Conservation (phyloP, 2,113 vertebrate genomes). For the Archilochus colubris region DNA sequence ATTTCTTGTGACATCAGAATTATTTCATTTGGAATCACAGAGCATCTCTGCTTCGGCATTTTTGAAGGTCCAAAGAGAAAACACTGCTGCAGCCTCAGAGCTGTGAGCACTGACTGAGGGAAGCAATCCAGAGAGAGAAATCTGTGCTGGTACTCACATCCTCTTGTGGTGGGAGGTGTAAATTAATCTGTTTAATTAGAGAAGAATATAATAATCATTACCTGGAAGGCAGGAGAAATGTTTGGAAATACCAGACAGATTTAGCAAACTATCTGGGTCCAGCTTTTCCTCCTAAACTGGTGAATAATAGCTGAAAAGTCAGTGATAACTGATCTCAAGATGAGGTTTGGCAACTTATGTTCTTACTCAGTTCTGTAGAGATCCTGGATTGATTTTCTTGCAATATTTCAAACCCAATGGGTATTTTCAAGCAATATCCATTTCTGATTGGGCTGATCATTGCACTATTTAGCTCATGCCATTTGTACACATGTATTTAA, state of each 20-base stretch:
- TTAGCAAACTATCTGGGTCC: neutral
- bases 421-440: neutral
- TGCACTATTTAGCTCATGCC: neutral
- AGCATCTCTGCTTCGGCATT: neutral
- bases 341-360: neutral
- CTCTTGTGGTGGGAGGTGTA: neutral
- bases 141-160: neutral
- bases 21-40: slow-evolving; percentile 26
- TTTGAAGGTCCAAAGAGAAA: slow-evolving; percentile 2
- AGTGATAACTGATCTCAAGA: neutral
- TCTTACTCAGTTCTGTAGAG: neutral
- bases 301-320: neutral
- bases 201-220: slow-evolving; percentile 23
- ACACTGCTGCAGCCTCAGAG: neutral
- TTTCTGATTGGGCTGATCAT: slow-evolving; percentile 1
- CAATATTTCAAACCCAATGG: neutral
- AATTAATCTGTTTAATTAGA: slow-evolving; percentile 55
- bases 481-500: neutral
- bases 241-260: slow-evolving; percentile 8
- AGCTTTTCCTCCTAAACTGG: neutral
- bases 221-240: neutral
- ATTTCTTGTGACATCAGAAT: slow-evolving; percentile 52
- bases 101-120: neutral
- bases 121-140: neutral
- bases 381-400: neutral